These are phyloP conservation scores for Nothoprocta perdicaria DNA, from an alignment of 2,113 vertebrate genomes.

Conservation along the genomic window DNA sequence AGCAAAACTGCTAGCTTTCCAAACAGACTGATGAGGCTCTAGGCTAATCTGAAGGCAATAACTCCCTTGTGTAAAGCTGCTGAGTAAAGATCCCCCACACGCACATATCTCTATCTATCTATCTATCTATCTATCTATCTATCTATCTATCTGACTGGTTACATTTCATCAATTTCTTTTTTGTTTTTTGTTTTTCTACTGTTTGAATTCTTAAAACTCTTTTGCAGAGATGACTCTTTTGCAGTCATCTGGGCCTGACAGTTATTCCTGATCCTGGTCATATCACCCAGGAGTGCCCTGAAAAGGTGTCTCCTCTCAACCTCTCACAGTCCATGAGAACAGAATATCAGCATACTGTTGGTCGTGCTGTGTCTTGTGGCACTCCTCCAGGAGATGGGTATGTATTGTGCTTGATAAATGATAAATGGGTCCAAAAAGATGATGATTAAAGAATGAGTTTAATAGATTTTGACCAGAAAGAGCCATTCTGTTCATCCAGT, in stretches of 20 bases:
- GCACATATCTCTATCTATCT: not conserved
- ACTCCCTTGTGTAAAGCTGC: conserved; percentile 16
- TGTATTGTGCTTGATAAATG: not conserved
- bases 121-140: not conserved
- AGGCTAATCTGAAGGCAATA: conserved; percentile 5
- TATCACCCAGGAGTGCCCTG: conserved; percentile 1
- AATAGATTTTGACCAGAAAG: not conserved
- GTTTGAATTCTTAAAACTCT: not conserved
- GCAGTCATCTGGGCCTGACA: conserved; percentile 2
- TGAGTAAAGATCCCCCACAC: not conserved
- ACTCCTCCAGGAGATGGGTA: not conserved
- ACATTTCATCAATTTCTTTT: conserved; percentile 37
- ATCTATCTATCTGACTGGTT: conserved; percentile 45
- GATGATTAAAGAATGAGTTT: not conserved
- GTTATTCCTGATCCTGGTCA: not conserved
- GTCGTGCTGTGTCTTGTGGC: not conserved
- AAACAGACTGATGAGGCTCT: not conserved
- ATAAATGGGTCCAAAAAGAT: not conserved
- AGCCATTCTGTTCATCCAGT: not conserved
- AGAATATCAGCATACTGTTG: conserved; percentile 6
- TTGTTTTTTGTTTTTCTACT: not conserved
- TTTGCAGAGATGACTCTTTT: too few species aligned
- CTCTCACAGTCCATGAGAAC: conserved; percentile 10
- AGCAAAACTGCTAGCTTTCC: conserved; percentile 16
- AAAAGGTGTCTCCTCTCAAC: not conserved